Conservation (phyloP, 2,888 invertebrate genomes). For the Leucoptera coffeella region DNA sequence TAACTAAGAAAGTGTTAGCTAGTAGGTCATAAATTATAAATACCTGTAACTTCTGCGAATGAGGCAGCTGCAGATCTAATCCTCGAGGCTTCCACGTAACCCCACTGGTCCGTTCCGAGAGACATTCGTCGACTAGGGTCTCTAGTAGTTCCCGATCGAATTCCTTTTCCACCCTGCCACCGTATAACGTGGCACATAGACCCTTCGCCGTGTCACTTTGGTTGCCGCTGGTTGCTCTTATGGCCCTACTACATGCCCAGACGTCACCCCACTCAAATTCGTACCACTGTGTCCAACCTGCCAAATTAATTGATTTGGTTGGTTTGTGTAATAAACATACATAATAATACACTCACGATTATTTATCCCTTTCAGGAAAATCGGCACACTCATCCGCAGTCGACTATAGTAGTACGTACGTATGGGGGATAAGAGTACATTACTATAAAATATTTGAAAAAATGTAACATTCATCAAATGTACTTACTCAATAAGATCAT, state of each 20-base stretch:
- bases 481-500: too few relatives aligned
- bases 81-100: conserved; percentile 11
- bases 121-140: conserved; percentile 11
- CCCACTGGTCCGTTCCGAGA: conserved; percentile 11
- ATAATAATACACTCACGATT: too few relatives aligned
- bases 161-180: conserved; percentile 17
- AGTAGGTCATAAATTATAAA: too few relatives aligned
- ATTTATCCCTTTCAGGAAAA: too few relatives aligned
- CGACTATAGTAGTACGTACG: too few relatives aligned
- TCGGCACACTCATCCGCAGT: too few relatives aligned
- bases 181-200: conserved; percentile 21
- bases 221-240: conserved; percentile 13
- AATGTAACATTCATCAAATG: too few relatives aligned
- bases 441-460: too few relatives aligned
- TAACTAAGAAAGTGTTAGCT: too few relatives aligned
- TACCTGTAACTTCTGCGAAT: conserved; percentile 14
- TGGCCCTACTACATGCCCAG: conserved; percentile 12
- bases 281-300: conserved; percentile 41
- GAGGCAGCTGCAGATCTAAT: conserved; percentile 13
- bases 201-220: conserved; percentile 11
- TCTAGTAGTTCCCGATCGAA: conserved; percentile 18
- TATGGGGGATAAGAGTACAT: too few relatives aligned
- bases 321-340: too few relatives aligned
- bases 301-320: not conserved
- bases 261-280: conserved; percentile 42